Conservation (phyloP, 2,888 invertebrate species). For the Cheilosia vernalis region DNA sequence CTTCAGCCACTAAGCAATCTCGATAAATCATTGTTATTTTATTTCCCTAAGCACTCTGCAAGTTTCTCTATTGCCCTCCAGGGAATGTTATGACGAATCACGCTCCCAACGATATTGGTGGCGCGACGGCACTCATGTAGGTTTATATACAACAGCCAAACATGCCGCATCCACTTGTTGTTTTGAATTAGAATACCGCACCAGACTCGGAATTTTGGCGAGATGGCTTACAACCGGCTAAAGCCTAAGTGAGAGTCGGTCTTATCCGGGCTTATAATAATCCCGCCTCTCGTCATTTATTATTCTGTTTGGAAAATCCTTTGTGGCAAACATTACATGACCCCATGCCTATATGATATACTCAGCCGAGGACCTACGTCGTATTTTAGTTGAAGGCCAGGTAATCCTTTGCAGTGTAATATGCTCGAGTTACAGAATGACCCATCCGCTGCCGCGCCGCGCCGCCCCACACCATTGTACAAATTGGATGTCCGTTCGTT, state of each 20-base stretch:
- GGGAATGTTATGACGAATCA: conserved; percentile 64
- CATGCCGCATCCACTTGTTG: conserved; percentile 54
- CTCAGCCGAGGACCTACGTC: conserved; percentile 13
- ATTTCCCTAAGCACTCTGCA: conserved; percentile 63
- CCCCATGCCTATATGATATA: conserved; percentile 47
- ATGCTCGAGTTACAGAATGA: conserved; percentile 21
- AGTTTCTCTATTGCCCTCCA: conserved; percentile 68
- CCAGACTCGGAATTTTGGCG: conserved; percentile 1
- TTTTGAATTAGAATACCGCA: conserved; percentile 62
- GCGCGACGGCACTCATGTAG: background rate
- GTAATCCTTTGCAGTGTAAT: conserved; percentile 69
- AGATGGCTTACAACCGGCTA: conserved; percentile 24
- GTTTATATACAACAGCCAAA: conserved; percentile 24
- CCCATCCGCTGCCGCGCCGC: background rate
- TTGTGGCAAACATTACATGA: conserved; percentile 62
- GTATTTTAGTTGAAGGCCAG: conserved; percentile 35
- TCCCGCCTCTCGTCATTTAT: conserved; percentile 50
- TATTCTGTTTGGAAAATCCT: conserved; percentile 57
- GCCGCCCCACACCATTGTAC: conserved; percentile 6
- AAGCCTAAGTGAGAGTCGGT: conserved; percentile 53
- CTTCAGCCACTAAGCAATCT: conserved; percentile 23
- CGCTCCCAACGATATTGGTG: conserved; percentile 3
- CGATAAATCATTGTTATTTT: conserved; percentile 69
- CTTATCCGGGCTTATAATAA: conserved; percentile 58
- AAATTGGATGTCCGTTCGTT: conserved; percentile 59